Evolutionary conservation across 2,888 invertebrate species (phyloP).

Genomic region (Clepsis dumicolana): DNA sequence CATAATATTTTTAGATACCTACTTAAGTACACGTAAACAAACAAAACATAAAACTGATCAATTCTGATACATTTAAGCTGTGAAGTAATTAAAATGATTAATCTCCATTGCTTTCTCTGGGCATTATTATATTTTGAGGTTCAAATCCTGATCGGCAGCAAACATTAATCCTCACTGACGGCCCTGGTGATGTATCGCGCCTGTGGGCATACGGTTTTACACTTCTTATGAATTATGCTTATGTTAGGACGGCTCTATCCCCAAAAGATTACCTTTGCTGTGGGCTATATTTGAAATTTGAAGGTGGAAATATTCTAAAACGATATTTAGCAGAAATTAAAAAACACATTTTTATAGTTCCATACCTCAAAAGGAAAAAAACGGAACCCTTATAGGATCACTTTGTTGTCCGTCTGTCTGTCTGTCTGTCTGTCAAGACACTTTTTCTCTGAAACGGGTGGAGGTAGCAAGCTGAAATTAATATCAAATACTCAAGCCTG

Average conservation of each 20-base stretch:
- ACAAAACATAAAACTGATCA: too few relatives aligned
- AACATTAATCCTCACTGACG: constrained; percentile 37
- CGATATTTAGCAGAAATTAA: too few relatives aligned
- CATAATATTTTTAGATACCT: neutral
- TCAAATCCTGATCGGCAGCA: constrained; percentile 22
- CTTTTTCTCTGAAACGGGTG: too few relatives aligned
- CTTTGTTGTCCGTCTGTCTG: too few relatives aligned
- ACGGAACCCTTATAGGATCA: too few relatives aligned
- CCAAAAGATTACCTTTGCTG: constrained; percentile 14
- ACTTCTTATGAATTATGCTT: constrained; percentile 49
- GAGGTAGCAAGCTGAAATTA: too few relatives aligned
- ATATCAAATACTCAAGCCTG: too few relatives aligned
- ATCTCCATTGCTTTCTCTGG: neutral
- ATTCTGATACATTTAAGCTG: neutral
- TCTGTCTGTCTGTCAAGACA: too few relatives aligned
- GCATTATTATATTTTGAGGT: neutral
- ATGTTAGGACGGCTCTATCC: constrained; percentile 41
- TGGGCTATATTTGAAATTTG: neutral
- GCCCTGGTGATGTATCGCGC: constrained; percentile 45
- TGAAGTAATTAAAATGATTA: neutral
- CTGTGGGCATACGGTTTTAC: constrained; percentile 43
- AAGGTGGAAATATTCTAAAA: neutral
- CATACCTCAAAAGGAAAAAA: too few relatives aligned
- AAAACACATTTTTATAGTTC: too few relatives aligned
- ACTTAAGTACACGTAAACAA: too few relatives aligned